Base-by-base conservation (phyloP, 2,113 vertebrate species). In the Pelodiscus sinensis region DNA sequence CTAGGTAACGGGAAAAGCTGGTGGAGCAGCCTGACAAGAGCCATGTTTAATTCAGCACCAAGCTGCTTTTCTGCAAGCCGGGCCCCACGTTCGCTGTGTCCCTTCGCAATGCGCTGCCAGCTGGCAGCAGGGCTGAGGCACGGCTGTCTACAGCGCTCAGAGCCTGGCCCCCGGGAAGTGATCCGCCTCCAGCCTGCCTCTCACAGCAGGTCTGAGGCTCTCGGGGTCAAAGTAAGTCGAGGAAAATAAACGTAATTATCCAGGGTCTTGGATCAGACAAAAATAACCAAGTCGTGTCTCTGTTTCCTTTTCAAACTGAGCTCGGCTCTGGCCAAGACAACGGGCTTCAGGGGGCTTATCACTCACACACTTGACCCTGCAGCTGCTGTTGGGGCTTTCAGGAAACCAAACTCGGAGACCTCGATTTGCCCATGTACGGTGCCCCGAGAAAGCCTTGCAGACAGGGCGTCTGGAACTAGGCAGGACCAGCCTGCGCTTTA, bases 1-100 rank as follows among this genome's bases (percentile, higher is more conserved):
- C 96, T 96, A 96, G 92, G 93, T 90, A 93, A 94, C 94, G 71
- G 2, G 79, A 31, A 92, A 91, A 94, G 85, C 60, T 79, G 29
- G 77, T 29, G 86, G 91, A 90, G 88, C 92, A 92, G 82, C 82
- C 44, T 89, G 51, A 94, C 84, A 97, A 96, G 0, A 50, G 79
- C 78, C 15, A 77, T 81, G 91, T 91, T 18, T 52, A 95, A 95
- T 94, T 79, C 84, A 84, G 85, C 87, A 92, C 77, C 0, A 4
- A 91, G 79, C 52, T 12, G 51, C 80, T 83, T 71, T 21, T 68
- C 92, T 95, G 93, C 93, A 96, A 94, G 93, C 82, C 82, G 73
- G 71, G 77, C 56, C 44, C 44, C 44, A 44, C 44, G 4, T 44
- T 44, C 44, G 44, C 44, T 44, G 44, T 44, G 44, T 44, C 44